phyloP scores from a whole-genome alignment of 2,888 invertebrate species.

The Noctua pronuba region DNA sequence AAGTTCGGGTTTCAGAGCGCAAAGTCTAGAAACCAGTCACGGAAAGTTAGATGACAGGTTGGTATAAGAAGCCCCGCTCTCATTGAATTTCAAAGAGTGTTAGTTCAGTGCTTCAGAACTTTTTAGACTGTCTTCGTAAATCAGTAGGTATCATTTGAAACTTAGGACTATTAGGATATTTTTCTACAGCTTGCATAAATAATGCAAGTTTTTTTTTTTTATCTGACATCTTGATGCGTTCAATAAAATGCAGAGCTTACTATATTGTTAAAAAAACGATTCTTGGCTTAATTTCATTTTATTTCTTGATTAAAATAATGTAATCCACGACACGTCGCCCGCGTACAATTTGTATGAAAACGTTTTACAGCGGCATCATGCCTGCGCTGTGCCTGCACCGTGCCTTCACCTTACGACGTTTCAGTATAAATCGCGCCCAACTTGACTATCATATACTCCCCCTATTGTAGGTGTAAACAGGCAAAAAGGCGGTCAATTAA shows the following conservation, averaged over 20 bases:
- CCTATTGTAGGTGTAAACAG: too few species aligned
- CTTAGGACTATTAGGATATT: not conserved
- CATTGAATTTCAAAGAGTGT: slow-evolving; percentile 50
- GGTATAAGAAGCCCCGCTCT: slow-evolving; percentile 9
- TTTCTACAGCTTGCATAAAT: not conserved
- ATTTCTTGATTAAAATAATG: too few species aligned
- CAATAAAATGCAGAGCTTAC: not conserved
- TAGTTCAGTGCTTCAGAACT: slow-evolving; percentile 23
- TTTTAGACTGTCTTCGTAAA: slow-evolving; percentile 22
- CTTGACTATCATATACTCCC: too few species aligned
- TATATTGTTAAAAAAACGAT: too few species aligned
- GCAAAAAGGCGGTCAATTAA: too few species aligned
- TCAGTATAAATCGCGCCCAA: too few species aligned
- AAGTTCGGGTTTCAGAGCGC: slow-evolving; percentile 16
- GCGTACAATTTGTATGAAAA: too few species aligned
- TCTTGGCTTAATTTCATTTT: too few species aligned
- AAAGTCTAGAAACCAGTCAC: slow-evolving; percentile 36
- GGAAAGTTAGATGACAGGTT: slow-evolving; percentile 27
- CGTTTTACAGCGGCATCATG: too few species aligned
- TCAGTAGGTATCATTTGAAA: not conserved
- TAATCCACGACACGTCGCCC: too few species aligned
- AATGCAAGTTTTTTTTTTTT: not conserved
- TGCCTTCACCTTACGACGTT: too few species aligned
- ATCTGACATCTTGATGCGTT: not conserved
- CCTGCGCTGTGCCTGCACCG: too few species aligned